phyloP scores from a whole-genome alignment of 2,888 invertebrate species.

The Trichogramma dendrolimi region DNA sequence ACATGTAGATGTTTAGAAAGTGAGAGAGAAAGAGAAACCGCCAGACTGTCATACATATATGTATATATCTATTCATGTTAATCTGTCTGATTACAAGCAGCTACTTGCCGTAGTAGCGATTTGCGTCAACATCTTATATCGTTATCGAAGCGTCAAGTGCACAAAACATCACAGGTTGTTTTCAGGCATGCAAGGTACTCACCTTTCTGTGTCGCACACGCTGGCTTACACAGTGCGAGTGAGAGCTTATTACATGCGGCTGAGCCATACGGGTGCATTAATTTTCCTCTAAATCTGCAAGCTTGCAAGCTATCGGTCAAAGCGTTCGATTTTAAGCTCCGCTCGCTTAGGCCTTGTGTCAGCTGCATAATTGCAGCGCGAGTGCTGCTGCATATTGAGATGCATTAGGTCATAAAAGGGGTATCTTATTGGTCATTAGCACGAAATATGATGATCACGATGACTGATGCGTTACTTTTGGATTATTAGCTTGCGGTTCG shows the following conservation, averaged over 20 bases:
- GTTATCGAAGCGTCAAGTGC: no score
- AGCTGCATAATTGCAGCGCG: conserved; percentile 1
- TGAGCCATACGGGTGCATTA: conserved; percentile 5
- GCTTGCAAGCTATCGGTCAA: conserved; percentile 2
- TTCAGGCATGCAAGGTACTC: no score
- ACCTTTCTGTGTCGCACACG: not conserved
- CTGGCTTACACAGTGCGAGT: not conserved
- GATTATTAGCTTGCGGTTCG: no score
- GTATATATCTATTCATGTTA: no score
- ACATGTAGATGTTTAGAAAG: no score
- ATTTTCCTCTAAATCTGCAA: conserved; percentile 21
- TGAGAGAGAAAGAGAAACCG: no score
- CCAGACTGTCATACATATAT: no score
- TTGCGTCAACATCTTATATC: no score
- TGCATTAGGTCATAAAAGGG: conserved; percentile 7
- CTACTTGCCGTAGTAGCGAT: no score
- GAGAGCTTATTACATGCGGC: not conserved
- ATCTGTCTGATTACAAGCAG: no score
- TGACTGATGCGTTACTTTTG: no score
- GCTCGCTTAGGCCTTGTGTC: conserved; percentile 6
- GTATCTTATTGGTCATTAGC: conserved; percentile 11
- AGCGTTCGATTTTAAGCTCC: not conserved
- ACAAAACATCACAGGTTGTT: no score
- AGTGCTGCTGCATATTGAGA: conserved; percentile 1
- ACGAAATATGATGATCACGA: conserved; percentile 2